A percentile compares a stretch with the other conserved stretches of the same genome.
Evolutionary conservation across 30 jellyfish, hydroid and myxozoan species (phyloP).

Genomic region (Chrysaora quinquecirrha): DNA sequence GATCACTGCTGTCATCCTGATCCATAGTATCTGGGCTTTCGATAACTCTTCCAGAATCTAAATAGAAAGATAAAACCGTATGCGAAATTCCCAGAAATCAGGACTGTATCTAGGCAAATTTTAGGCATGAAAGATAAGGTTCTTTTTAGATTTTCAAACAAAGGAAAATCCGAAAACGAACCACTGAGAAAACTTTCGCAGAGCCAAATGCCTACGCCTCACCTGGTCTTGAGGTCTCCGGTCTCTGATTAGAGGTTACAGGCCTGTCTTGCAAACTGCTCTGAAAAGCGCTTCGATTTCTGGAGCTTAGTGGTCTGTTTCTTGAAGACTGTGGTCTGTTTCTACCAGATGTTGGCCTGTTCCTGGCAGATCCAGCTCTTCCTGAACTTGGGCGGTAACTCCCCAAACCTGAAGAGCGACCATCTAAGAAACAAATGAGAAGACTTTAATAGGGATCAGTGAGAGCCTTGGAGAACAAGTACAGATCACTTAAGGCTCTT

Average conservation of each 20-base stretch:
- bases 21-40: constrained; percentile 47
- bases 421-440: neutral
- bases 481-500: no score
- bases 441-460: no score
- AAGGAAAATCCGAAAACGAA: no score
- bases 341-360: constrained; percentile 24
- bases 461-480: no score
- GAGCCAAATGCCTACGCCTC: no score
- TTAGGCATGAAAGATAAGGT: no score
- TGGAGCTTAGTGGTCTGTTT: neutral
- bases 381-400: constrained; percentile 49
- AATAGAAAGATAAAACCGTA: neutral
- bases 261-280: neutral
- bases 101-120: no score
- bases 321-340: constrained; percentile 37
- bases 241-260: neutral
- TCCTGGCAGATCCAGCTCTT: neutral
- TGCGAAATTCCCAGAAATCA: no score
- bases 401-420: constrained; percentile 26
- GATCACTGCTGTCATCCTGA: constrained; percentile 72
- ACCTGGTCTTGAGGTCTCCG: neutral
- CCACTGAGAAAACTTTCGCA: no score
- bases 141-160: no score
- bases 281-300: neutral
- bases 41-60: constrained; percentile 13